Evolutionary conservation across 1,140 invertebrate genomes (phyloP).

Genomic region (Macrocentrus cingulum): DNA sequence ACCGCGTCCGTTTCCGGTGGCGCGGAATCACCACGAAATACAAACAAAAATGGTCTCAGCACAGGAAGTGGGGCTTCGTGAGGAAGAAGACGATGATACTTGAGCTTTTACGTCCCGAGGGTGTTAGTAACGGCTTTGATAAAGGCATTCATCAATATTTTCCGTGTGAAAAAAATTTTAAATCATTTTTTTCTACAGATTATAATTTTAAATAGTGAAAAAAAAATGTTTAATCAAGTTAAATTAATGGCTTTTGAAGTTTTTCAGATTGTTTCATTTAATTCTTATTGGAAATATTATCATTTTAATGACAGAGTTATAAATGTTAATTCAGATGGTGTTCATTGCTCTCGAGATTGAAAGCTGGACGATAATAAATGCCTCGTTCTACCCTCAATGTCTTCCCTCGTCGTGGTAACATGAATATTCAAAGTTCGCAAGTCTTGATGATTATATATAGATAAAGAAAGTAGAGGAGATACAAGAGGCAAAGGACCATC

Average conservation of each 20-base stretch:
- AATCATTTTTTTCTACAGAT: too few species aligned
- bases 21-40: conserved; percentile 47
- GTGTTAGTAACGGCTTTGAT: too few species aligned
- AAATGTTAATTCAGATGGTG: background rate
- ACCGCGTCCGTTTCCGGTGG: conserved; percentile 49
- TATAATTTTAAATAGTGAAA: background rate
- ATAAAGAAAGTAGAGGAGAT: too few species aligned
- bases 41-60: conserved; percentile 47
- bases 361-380: background rate
- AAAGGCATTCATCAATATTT: too few species aligned
- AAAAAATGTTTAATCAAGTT: background rate
- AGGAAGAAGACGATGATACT: conserved; percentile 21
- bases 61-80: conserved; percentile 20
- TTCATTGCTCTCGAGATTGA: background rate
- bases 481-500: too few species aligned
- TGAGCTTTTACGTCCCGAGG: background rate
- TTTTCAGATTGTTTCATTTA: background rate
- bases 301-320: conserved; percentile 8
- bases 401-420: too few species aligned
- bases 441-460: too few species aligned
- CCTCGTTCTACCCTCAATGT: too few species aligned
- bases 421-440: conserved; percentile 2
- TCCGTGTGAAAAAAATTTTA: too few species aligned
- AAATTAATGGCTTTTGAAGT: background rate
- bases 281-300: background rate